Base-by-base conservation (phyloP, 2,797 vertebrate genomes). In the Hemitrygon akajei region DNA sequence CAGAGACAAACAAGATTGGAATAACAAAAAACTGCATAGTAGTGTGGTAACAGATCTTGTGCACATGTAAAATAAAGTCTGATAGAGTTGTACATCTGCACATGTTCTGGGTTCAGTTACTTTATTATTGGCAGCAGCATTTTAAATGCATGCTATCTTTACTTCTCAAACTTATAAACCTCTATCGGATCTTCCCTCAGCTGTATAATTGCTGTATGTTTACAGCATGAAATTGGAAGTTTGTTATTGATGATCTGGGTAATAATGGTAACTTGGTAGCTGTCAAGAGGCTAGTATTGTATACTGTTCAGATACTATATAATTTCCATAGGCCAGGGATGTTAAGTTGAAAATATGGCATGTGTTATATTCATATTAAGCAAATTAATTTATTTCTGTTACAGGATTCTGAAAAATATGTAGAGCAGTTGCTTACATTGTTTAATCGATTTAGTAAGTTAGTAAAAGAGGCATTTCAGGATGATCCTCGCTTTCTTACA, bases 381-480 rank as follows among this genome's bases (percentile, higher is more conserved):
- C 27, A 47, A 89, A 94, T 94, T 94, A 76, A 94, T 95, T 94
- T 96, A 27, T 94, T 95, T 96, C 69, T 94, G 66, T 95, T 94
- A 79, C 94, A 99, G 99, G 99, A 99, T 96, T 99, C 99, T 22
- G 99, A 99, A 96, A 99, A 99, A 95, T 99, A 99, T 0, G 99
- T 99, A 96, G 99, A 99, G 95, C 99, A 99, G 95, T 97, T 99
- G 95, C 98, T 99, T 94, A 99, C 98, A 0, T 95, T 99, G 94
- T 99, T 99, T 95, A 99, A 99, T 97, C 98, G 99, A 96, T 99
- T 99, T 97, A 99, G 99, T 96, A 98, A 98, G 94, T 96, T 99
- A 95, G 99, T 99, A 95, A 99, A 99, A 96, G 98, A 99, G 95
- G 99, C 99, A 56, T 99, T 99, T 96, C 99, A 98, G 95, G 99